These are phyloP conservation scores for Salmo trutta DNA, from an alignment of 2,797 vertebrate species.

Conservation along the genomic window DNA sequence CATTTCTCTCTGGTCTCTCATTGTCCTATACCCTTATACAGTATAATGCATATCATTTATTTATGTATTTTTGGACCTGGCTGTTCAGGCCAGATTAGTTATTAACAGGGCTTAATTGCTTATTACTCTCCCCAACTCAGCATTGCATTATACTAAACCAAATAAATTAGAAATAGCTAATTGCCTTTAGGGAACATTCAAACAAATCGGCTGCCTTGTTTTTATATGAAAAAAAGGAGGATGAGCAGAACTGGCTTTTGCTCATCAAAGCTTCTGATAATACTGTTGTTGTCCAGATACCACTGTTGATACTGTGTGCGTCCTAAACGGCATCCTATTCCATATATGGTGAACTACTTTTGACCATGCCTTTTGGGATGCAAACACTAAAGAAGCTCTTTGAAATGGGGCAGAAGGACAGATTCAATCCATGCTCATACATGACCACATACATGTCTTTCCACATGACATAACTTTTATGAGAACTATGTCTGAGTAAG, in stretches of 20 bases:
- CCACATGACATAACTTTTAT: too few relatives aligned
- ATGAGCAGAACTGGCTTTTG: background rate
- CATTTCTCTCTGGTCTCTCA: conserved; percentile 55
- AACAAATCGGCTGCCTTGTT: conserved; percentile 13
- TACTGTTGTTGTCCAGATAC: too few relatives aligned
- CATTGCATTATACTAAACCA: conserved; percentile 67
- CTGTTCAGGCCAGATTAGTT: conserved; percentile 72
- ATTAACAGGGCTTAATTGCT: conserved; percentile 68
- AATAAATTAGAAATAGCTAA: conserved; percentile 68
- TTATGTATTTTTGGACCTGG: conserved; percentile 73
- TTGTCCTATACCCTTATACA: conserved; percentile 56
- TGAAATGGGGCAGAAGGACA: background rate
- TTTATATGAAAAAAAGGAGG: conserved; percentile 19
- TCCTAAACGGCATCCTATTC: too few relatives aligned
- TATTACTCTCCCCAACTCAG: conserved; percentile 63
- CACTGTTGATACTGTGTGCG: too few relatives aligned
- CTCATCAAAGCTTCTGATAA: conserved; percentile 4
- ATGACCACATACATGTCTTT: conserved; percentile 34
- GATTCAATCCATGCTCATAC: conserved; percentile 1
- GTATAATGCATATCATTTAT: conserved; percentile 60
- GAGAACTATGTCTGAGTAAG: too few relatives aligned
- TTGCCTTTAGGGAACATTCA: conserved; percentile 57
- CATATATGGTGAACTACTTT: too few relatives aligned
- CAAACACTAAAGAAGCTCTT: background rate
- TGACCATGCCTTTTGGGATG: background rate